These are phyloP conservation scores for Papilio aristodemus DNA, from an alignment of 1,140 invertebrate genomes.

Conservation along the genomic window DNA sequence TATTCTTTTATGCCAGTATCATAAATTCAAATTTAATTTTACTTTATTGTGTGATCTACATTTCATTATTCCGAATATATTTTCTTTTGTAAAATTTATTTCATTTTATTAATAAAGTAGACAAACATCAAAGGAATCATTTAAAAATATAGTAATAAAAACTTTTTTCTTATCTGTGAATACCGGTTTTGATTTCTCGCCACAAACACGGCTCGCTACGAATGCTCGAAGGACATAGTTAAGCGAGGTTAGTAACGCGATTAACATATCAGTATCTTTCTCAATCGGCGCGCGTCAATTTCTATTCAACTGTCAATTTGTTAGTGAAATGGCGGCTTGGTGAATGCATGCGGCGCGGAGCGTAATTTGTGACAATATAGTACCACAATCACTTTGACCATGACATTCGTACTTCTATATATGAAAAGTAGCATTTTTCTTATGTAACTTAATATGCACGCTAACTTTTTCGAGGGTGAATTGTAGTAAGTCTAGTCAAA, in stretches of 20 bases:
- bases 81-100: slow-evolving; percentile 15
- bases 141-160: slow-evolving; percentile 19
- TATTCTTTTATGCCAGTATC: background rate
- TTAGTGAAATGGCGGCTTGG: slow-evolving; percentile 25
- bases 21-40: background rate
- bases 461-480: too few species aligned
- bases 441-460: too few species aligned
- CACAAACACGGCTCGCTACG: slow-evolving; percentile 12
- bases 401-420: background rate
- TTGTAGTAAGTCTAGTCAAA: too few species aligned
- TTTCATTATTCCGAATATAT: slow-evolving; percentile 11
- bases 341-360: background rate
- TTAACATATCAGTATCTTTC: slow-evolving; percentile 32
- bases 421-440: background rate
- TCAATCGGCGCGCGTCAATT: slow-evolving; percentile 28
- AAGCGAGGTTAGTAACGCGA: slow-evolving; percentile 22
- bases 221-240: slow-evolving; percentile 25
- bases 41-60: slow-evolving; percentile 3
- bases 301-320: slow-evolving; percentile 34
- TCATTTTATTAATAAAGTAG: slow-evolving; percentile 12
- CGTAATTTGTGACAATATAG: background rate
- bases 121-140: slow-evolving; percentile 8
- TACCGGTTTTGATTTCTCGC: slow-evolving; percentile 11
- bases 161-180: background rate
- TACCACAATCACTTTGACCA: background rate